These are phyloP conservation scores for Amazona guildingii DNA, from an alignment of 2,113 vertebrate species.

Conservation along the genomic window DNA sequence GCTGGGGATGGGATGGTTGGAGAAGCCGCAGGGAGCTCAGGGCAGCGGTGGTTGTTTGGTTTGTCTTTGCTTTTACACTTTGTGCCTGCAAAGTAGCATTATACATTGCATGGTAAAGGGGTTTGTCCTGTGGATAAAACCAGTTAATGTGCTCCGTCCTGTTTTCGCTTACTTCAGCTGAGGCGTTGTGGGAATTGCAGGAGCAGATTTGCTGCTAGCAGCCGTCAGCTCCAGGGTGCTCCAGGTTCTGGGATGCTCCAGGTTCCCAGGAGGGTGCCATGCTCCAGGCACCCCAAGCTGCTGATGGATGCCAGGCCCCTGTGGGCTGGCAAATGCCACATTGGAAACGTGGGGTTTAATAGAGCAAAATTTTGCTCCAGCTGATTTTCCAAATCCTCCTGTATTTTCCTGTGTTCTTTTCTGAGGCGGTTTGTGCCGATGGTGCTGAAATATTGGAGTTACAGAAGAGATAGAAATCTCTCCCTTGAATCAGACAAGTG, in stretches of 20 bases:
- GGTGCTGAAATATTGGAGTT: background rate
- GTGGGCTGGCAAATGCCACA: background rate
- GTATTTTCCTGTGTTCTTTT: background rate
- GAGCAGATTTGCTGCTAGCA: background rate
- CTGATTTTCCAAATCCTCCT: background rate
- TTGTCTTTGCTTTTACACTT: background rate
- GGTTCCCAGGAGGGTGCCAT: background rate
- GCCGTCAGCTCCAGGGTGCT: background rate
- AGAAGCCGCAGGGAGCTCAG: background rate
- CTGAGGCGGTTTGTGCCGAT: background rate
- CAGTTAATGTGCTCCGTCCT: accelerated
- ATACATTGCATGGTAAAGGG: accelerated
- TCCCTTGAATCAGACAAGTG: background rate
- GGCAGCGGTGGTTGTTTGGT: too few species aligned
- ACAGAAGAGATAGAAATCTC: background rate
- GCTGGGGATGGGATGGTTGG: background rate
- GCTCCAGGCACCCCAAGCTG: background rate
- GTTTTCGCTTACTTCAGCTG: background rate
- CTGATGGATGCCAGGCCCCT: background rate
- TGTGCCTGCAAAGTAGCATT: accelerated
- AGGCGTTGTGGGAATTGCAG: background rate
- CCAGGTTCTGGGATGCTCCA: background rate
- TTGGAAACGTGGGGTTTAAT: background rate
- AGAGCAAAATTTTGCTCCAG: background rate
- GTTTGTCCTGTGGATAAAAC: background rate